Evolutionary conservation across 2,113 vertebrate genomes (phyloP).

Genomic region (Nanorana parkeri): DNA sequence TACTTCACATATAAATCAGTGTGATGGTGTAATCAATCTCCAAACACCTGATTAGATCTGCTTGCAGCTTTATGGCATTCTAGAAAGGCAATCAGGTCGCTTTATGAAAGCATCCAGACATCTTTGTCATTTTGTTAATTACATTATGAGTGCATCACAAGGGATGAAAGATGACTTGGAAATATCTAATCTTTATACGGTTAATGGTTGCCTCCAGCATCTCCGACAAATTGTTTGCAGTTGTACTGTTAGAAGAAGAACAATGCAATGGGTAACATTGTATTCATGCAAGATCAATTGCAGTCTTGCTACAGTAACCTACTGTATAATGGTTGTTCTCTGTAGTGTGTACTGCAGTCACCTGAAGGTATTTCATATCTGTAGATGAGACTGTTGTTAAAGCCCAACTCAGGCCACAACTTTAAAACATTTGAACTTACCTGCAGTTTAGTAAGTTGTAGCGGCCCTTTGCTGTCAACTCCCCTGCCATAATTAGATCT

Average conservation of each 20-base stretch:
- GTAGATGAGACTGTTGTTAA: too few species aligned
- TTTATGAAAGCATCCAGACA: slow-evolving; percentile 34
- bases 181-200: slow-evolving; percentile 1
- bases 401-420: too few species aligned
- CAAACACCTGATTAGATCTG: slow-evolving; percentile 40
- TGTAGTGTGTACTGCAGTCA: too few species aligned
- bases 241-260: background rate
- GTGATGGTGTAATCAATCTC: slow-evolving; percentile 36
- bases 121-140: slow-evolving; percentile 38
- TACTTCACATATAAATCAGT: background rate
- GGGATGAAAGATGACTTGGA: slow-evolving; percentile 26
- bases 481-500: too few species aligned
- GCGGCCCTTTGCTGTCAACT: too few species aligned
- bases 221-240: background rate
- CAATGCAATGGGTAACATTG: too few species aligned
- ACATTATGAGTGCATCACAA: slow-evolving; percentile 23
- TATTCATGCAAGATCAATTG: too few species aligned
- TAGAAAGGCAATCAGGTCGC: slow-evolving; percentile 33
- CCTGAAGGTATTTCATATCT: too few species aligned
- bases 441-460: too few species aligned
- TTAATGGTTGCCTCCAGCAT: background rate
- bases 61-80: slow-evolving; percentile 29
- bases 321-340: too few species aligned
- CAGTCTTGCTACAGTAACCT: too few species aligned
- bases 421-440: too few species aligned